A percentile compares a stretch with the other conserved stretches of the same genome.
phyloP scores from a whole-genome alignment of 2,797 vertebrate genomes.

The Pachyuromys duprasi region DNA sequence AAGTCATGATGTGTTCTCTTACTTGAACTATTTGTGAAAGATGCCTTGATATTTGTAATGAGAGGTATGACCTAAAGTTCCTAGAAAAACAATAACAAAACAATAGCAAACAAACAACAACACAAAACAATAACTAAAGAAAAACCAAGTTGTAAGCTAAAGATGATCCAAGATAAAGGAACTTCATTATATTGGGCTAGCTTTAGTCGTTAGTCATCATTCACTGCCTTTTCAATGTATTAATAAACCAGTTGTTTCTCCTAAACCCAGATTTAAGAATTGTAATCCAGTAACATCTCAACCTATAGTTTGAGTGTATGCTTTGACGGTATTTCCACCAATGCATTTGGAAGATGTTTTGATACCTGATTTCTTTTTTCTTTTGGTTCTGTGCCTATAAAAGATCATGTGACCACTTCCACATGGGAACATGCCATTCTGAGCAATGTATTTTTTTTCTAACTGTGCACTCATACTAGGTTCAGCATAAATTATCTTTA shows the following conservation, averaged over 20 bases:
- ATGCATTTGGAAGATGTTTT: neutral
- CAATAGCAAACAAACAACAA: neutral
- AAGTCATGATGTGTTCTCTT: neutral
- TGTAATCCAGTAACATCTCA: neutral
- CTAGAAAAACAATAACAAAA: neutral
- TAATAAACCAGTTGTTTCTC: neutral
- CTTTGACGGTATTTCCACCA: neutral
- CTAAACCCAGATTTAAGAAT: neutral
- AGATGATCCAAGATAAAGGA: neutral
- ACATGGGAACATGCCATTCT: neutral
- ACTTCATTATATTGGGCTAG: neutral
- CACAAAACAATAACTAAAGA: neutral
- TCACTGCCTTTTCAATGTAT: neutral
- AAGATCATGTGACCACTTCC: neutral
- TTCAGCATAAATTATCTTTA: neutral
- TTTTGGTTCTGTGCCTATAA: neutral
- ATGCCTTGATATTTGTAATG: neutral
- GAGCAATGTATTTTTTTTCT: neutral
- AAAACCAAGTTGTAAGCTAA: neutral
- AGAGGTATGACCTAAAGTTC: neutral
- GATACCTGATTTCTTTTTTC: neutral
- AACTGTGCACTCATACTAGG: neutral
- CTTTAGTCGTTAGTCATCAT: neutral
- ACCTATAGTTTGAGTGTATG: neutral
- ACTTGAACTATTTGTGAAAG: slow-evolving; percentile 22